Base-by-base conservation (phyloP, 2,797 vertebrate genomes). In the Cichlasoma orientale region DNA sequence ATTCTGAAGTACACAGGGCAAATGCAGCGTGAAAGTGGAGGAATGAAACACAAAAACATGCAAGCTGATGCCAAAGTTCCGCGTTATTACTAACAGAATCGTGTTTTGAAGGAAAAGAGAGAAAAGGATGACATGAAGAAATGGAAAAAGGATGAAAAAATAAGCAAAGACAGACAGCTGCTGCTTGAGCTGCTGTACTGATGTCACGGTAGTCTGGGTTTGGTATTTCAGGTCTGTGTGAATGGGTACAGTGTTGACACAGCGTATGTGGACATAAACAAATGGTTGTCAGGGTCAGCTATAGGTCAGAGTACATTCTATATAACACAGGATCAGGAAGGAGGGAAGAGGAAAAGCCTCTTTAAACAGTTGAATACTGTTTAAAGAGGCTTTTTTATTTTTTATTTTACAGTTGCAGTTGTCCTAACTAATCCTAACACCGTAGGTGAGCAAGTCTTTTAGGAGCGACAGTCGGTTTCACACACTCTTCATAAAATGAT, bases 171-270 rank as follows among this genome's bases (percentile, higher is more conserved):
- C 83, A 82, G 83, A 75, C 79, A 77, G 63, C 44, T 50, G 63
- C 44, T 68, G 63, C 41, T 68, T 68, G 84, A 56, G 80, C 50
- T 74, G 77, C 63, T 81, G 80, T 18, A 77, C 81, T 83, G 84
- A 91, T 84, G 89, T 86, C 88, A 90, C 58, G 23, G 71, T 29
- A 72, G 92, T 91, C 90, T 91, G 87, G 79, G 72, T 89, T 85
- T 78, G 87, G 89, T 77, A 81, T 93, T 92, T 91, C 92, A 88
- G 86, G 86, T 87, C 58, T 79, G 85, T 93, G 93, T 90, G 92
- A 93, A 93, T 86, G 84, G 82, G 53, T 73, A 86, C 73, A 80
- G 83, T 91, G 91, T 92, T 88, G 88, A 94, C 89, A 90, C 79
- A 88, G 59, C 13, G 79, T 85, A 85, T 92, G 85, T 83, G 81